phyloP scores from a whole-genome alignment of 2,888 invertebrate species.

The Kuschelorhynchus macadamiae region DNA sequence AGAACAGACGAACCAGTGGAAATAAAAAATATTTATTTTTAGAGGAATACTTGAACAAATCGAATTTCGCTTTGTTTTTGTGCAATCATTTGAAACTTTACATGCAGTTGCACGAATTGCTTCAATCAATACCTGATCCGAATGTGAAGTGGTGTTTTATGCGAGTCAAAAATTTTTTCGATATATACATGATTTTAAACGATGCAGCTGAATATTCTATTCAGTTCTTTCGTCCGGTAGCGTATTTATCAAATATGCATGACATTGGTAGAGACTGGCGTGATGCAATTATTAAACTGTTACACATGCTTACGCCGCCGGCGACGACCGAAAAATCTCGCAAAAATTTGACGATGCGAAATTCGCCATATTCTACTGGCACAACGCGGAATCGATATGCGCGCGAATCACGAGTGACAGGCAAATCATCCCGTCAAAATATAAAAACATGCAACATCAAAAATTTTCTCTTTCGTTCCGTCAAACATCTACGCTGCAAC shows the following conservation, averaged over 20 bases:
- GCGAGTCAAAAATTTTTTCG: conserved; percentile 5
- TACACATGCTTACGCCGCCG: neutral
- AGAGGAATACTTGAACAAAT: no score
- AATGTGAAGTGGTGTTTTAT: no score
- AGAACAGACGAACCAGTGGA: no score
- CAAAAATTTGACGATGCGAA: no score
- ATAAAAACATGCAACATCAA: neutral
- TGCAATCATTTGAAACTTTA: no score
- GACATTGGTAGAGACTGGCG: conserved; percentile 1
- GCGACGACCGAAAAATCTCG: no score
- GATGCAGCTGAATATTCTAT: neutral
- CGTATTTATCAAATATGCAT: neutral
- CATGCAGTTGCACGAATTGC: no score
- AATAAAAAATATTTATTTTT: no score
- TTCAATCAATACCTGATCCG: no score
- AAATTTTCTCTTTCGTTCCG: conserved; percentile 4
- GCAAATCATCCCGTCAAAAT: neutral
- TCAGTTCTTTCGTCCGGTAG: neutral
- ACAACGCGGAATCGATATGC: neutral
- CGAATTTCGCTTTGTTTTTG: no score
- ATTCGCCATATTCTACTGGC: neutral
- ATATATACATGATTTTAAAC: conserved; percentile 2
- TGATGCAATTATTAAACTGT: conserved; percentile 1
- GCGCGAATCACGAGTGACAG: neutral
- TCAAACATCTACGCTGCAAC: neutral